Evolutionary conservation across 1,140 invertebrate genomes (phyloP).

Genomic region (Calephelis virginiensis): DNA sequence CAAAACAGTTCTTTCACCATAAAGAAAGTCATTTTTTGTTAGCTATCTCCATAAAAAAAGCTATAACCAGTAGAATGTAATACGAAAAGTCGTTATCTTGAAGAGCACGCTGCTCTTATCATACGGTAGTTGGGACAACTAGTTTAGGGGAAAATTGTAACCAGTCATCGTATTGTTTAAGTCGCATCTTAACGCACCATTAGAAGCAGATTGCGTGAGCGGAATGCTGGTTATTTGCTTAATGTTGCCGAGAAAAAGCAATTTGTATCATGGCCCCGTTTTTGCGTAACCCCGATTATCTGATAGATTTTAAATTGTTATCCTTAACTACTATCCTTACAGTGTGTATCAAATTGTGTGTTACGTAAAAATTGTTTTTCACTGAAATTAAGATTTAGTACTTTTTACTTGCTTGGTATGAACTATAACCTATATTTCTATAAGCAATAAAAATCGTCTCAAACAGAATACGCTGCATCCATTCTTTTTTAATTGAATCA

Average conservation of each 20-base stretch:
- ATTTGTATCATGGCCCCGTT: constrained; percentile 47
- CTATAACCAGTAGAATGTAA: background rate
- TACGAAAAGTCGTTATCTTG: background rate
- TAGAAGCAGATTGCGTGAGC: constrained; percentile 63
- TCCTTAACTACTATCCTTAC: no score
- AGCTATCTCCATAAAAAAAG: no score
- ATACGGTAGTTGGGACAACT: constrained; percentile 14
- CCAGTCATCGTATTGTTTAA: constrained; percentile 64
- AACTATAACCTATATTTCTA: no score
- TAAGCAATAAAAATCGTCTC: no score
- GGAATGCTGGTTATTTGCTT: constrained; percentile 64
- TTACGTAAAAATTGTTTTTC: no score
- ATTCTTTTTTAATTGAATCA: no score
- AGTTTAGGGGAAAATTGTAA: constrained; percentile 51
- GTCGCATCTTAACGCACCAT: constrained; percentile 68
- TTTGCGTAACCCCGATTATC: constrained; percentile 25
- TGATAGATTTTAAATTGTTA: constrained; percentile 45
- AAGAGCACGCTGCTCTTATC: background rate
- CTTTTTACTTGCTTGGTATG: no score
- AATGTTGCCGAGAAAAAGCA: constrained; percentile 64
- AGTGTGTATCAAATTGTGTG: no score
- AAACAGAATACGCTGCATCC: no score
- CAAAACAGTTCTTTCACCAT: no score
- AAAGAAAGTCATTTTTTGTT: no score
- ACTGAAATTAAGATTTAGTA: no score